phyloP scores from a whole-genome alignment of 53 echinoderm and acorn worm species.

The Apostichopus leukothele region DNA sequence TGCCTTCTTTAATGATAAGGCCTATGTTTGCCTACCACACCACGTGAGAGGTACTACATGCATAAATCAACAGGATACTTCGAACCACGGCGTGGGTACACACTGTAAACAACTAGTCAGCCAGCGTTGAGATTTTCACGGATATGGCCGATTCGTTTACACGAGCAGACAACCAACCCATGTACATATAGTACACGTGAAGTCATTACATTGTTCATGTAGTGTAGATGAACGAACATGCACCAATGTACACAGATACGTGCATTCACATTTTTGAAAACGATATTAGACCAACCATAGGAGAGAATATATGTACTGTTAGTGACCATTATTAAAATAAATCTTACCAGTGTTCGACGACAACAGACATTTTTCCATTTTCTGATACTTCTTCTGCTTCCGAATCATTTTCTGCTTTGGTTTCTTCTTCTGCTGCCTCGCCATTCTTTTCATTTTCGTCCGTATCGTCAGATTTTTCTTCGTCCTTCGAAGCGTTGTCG shows the following conservation, averaged over 20 bases:
- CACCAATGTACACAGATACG: too few relatives aligned
- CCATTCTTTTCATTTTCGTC: background rate
- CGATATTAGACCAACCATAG: background rate
- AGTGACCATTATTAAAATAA: too few relatives aligned
- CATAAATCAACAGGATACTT: conserved; percentile 4
- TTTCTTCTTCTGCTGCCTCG: background rate
- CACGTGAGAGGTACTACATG: too few relatives aligned
- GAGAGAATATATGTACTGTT: background rate
- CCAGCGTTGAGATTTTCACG: conserved; percentile 14
- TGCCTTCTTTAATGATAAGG: too few relatives aligned
- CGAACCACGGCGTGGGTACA: conserved; percentile 1
- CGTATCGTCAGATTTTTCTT: background rate
- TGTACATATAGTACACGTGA: too few relatives aligned
- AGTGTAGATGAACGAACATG: too few relatives aligned
- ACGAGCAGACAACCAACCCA: too few relatives aligned
- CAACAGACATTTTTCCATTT: conserved; percentile 49
- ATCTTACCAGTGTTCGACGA: conserved; percentile 58
- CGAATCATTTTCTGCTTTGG: background rate
- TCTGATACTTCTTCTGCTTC: background rate
- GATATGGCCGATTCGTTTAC: background rate
- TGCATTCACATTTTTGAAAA: too few relatives aligned
- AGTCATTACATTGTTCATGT: too few relatives aligned
- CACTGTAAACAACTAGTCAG: conserved; percentile 13
- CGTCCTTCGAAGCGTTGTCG: background rate
- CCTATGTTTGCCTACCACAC: too few relatives aligned